These are phyloP conservation scores for Borostomias antarcticus DNA, from an alignment of 2,797 vertebrate genomes.

Conservation along the genomic window DNA sequence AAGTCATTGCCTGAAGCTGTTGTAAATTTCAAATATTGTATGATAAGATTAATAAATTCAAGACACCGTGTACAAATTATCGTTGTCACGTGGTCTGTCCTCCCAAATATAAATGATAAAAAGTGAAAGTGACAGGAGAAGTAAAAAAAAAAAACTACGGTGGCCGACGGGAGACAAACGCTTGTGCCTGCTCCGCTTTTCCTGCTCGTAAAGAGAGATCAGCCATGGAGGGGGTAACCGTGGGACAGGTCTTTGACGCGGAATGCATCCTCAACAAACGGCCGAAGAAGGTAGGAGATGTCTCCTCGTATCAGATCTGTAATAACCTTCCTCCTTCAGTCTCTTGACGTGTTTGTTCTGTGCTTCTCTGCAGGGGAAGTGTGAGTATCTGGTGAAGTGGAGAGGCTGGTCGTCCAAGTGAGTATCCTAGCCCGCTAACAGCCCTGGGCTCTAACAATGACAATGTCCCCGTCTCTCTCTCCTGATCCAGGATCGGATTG, in stretches of 20 bases:
- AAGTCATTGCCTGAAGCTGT: background rate
- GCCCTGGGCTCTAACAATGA: constrained; percentile 56
- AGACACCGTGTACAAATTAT: background rate
- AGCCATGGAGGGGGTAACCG: constrained; percentile 76
- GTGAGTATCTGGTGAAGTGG: constrained; percentile 95
- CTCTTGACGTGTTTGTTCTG: background rate
- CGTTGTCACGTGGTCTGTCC: no score
- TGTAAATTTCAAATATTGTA: no score
- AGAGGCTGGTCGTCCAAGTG: constrained; percentile 95
- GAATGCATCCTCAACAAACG: constrained; percentile 94
- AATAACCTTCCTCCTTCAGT: background rate
- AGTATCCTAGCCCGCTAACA: constrained; percentile 70
- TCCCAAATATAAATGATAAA: background rate
- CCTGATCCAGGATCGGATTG: background rate
- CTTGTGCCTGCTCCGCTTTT: constrained; percentile 2
- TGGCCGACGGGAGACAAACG: constrained; percentile 35
- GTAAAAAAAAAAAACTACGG: constrained; percentile 46
- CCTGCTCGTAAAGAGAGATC: constrained; percentile 18
- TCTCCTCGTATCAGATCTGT: background rate
- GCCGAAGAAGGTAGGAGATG: constrained; percentile 83
- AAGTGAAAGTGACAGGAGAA: constrained; percentile 4
- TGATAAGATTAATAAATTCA: no score
- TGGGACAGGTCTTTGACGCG: constrained; percentile 92
- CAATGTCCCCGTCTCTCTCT: constrained; percentile 38
- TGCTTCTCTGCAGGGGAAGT: constrained; percentile 83